A percentile compares a stretch with the other conserved stretches of the same genome.
These are phyloP conservation scores for Actinia tenebrosa DNA, from an alignment of 64 coral and sea anemone genomes.

Conservation along the genomic window DNA sequence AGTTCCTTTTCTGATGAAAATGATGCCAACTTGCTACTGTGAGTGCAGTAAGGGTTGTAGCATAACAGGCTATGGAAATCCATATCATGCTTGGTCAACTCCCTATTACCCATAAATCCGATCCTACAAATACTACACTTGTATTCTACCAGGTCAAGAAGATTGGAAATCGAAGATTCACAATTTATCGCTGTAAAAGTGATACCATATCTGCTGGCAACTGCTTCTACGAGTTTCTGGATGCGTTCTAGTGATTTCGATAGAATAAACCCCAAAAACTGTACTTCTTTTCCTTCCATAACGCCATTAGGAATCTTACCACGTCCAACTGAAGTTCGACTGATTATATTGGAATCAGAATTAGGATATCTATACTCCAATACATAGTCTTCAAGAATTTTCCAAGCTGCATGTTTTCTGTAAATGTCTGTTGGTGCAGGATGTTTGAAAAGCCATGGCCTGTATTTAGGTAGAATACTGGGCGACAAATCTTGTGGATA, in stretches of 20 bases:
- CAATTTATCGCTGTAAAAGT: background rate
- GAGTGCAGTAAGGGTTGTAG: conserved; percentile 41
- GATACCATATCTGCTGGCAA: conserved; percentile 13
- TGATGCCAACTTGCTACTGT: conserved; percentile 41
- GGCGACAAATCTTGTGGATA: conserved; percentile 39
- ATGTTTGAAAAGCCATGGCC: conserved; percentile 72
- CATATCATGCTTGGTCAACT: conserved; percentile 45
- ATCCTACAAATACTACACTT: conserved; percentile 38
- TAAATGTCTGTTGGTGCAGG: conserved; percentile 10
- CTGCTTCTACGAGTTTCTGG: background rate
- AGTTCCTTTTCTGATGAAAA: conserved; percentile 44
- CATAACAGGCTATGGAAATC: conserved; percentile 49
- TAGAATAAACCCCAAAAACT: conserved; percentile 17
- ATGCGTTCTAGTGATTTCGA: conserved; percentile 21
- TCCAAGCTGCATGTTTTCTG: background rate
- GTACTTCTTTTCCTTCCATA: background rate
- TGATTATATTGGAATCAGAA: background rate
- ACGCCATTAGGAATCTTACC: background rate
- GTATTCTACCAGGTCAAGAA: conserved; percentile 48
- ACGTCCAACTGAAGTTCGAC: background rate
- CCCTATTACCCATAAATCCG: conserved; percentile 26
- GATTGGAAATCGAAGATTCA: background rate
- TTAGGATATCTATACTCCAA: conserved; percentile 38
- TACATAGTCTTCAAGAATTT: conserved; percentile 32
- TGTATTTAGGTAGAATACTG: conserved; percentile 48